These are phyloP conservation scores for Cactoblastis cactorum DNA, from an alignment of 2,888 invertebrate species.

Conservation along the genomic window DNA sequence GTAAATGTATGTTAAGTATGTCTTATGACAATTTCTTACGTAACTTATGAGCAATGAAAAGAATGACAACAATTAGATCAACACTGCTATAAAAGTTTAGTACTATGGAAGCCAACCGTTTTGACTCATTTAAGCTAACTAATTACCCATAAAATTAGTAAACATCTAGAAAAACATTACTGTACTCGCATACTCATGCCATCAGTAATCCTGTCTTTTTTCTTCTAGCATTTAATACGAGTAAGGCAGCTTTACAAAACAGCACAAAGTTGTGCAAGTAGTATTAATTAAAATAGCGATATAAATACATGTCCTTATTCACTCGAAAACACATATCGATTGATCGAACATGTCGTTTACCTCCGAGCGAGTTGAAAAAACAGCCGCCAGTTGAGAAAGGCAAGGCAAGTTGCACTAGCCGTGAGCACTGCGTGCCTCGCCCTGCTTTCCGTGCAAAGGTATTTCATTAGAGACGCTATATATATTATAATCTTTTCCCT, in stretches of 20 bases:
- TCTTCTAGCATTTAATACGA: not conserved
- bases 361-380: conserved; percentile 25
- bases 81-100: no score
- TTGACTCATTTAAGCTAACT: no score
- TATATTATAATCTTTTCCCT: not conserved
- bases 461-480: not conserved
- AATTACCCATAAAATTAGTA: not conserved
- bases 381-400: conserved; percentile 33
- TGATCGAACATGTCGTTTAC: conserved; percentile 10
- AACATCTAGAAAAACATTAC: not conserved
- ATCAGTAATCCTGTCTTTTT: not conserved
- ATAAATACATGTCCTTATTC: conserved; percentile 10
- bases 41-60: no score
- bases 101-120: no score
- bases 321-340: conserved; percentile 7
- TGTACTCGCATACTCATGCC: not conserved
- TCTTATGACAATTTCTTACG: no score
- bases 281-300: conserved; percentile 9
- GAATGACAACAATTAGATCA: no score
- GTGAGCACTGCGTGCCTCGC: conserved; percentile 48
- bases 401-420: conserved; percentile 46
- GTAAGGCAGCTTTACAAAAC: not conserved
- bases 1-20: no score
- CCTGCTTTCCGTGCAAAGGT: conserved; percentile 29
- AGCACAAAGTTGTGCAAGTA: not conserved